Percentiles rank a stretch among this genome's conserved stretches.
Evolutionary conservation across 2,797 vertebrate genomes (phyloP).

Genomic region (Cuniculus paca): DNA sequence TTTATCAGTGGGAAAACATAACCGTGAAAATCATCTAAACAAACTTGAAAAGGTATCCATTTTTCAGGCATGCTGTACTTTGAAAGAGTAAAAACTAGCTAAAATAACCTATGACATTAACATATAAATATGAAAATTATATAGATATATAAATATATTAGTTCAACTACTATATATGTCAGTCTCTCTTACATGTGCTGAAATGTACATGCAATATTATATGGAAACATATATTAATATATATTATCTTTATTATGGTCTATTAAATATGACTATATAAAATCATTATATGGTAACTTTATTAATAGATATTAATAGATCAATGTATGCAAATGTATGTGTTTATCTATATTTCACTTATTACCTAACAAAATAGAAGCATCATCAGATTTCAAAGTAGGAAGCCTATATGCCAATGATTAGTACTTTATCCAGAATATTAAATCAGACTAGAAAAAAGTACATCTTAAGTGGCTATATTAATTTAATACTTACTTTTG

Average conservation of each 20-base stretch:
- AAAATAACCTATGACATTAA: background rate
- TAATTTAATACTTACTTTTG: conserved; percentile 41
- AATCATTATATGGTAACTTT: background rate
- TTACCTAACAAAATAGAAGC: background rate
- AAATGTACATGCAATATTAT: background rate
- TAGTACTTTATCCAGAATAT: conserved; percentile 30
- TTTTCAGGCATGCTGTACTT: conserved; percentile 6
- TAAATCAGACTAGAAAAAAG: conserved; percentile 16
- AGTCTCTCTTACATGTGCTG: background rate
- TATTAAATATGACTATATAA: background rate
- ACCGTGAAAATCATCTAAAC: conserved; percentile 1
- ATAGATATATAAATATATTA: background rate
- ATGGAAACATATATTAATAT: background rate
- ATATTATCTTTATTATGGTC: background rate
- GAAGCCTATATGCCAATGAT: background rate
- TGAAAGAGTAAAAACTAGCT: background rate
- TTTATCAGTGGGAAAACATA: conserved; percentile 47
- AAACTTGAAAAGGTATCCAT: conserved; percentile 28
- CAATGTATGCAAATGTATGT: background rate
- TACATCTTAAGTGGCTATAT: background rate
- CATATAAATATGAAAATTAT: background rate
- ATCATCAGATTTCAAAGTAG: background rate
- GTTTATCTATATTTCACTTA: background rate
- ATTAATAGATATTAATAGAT: background rate
- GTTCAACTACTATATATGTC: no score